Evolutionary conservation across 2,888 invertebrate species (phyloP).

Genomic region (Sussaba pulchella): DNA sequence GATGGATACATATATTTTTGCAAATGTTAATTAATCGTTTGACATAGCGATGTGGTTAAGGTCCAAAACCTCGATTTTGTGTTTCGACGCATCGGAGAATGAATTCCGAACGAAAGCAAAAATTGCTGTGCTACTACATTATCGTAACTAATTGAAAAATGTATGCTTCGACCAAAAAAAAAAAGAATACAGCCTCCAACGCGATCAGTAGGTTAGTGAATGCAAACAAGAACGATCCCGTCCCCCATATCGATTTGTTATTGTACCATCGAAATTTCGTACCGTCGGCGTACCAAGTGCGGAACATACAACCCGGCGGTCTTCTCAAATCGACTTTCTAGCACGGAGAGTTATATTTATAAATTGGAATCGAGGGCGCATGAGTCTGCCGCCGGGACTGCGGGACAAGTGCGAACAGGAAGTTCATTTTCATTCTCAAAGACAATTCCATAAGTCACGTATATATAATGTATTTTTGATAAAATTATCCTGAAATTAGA

Average conservation of each 20-base stretch:
- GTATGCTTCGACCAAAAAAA: no score
- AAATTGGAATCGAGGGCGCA: constrained; percentile 39
- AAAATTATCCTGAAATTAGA: no score
- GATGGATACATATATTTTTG: no score
- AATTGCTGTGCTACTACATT: no score
- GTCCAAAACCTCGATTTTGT: no score
- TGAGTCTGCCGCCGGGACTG: background rate
- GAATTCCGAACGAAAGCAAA: no score
- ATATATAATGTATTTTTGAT: no score
- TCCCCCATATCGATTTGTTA: background rate
- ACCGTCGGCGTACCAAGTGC: background rate
- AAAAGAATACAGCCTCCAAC: no score
- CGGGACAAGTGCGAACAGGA: constrained; percentile 20
- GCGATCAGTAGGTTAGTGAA: background rate
- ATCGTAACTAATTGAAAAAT: no score
- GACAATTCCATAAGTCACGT: constrained; percentile 20
- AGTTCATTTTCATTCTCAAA: constrained; percentile 12
- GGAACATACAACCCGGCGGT: background rate
- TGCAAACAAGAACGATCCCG: background rate
- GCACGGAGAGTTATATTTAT: constrained; percentile 25
- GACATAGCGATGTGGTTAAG: no score
- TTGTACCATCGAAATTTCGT: constrained; percentile 5
- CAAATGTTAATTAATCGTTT: no score
- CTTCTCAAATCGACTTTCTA: constrained; percentile 31
- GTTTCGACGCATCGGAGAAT: no score